These are phyloP conservation scores for Scrobipalpa costella DNA, from an alignment of 2,888 invertebrate species.

Conservation along the genomic window DNA sequence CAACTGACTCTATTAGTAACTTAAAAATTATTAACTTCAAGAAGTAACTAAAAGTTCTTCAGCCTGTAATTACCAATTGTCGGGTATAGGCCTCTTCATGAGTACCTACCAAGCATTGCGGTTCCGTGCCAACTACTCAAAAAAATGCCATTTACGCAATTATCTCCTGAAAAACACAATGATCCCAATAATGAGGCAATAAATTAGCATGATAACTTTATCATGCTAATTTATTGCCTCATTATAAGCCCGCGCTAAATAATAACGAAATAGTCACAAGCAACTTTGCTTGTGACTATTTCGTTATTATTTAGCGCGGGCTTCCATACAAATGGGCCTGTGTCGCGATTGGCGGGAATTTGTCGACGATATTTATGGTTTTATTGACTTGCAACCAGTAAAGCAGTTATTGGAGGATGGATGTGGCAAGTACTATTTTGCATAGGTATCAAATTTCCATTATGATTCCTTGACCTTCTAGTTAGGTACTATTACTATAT, in stretches of 20 bases:
- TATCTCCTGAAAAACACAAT: constrained; percentile 23
- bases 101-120: too few species aligned
- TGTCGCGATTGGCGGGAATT: constrained; percentile 73
- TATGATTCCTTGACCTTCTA: too few species aligned
- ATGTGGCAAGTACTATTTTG: background rate
- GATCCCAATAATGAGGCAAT: constrained; percentile 60
- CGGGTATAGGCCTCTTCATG: too few species aligned
- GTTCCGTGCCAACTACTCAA: background rate
- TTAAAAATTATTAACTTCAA: too few species aligned
- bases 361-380: constrained; percentile 69
- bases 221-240: too few species aligned
- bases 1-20: too few species aligned
- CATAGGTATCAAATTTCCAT: too few species aligned
- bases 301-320: constrained; percentile 69
- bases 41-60: too few species aligned
- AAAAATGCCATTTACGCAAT: background rate
- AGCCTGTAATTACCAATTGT: too few species aligned
- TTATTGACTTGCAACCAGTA: constrained; percentile 46
- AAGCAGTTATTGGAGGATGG: constrained; percentile 1
- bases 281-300: constrained; percentile 51
- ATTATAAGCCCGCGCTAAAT: too few species aligned
- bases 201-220: constrained; percentile 75
- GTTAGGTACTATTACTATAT: too few species aligned
- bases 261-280: too few species aligned
- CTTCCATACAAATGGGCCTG: constrained; percentile 68